Evolutionary conservation across 1,140 invertebrate species (phyloP).

Genomic region (Micrasema minimum): DNA sequence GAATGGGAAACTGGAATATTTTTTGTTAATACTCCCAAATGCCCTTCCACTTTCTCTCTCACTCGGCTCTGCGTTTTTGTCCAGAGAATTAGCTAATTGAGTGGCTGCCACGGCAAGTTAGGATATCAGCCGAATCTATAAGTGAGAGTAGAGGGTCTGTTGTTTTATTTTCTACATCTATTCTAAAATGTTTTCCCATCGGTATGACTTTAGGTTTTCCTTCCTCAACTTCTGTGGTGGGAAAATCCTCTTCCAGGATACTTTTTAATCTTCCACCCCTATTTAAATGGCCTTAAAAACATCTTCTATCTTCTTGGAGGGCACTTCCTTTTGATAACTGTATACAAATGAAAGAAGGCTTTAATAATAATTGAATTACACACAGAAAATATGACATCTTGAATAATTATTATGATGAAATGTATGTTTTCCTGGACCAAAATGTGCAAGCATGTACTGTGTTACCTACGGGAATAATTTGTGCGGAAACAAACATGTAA

Average conservation of each 20-base stretch:
- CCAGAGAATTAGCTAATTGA: constrained; percentile 65
- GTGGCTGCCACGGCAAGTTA: constrained; percentile 64
- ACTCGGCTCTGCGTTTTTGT: constrained; percentile 57
- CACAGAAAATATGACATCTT: too few species aligned
- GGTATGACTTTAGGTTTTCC: constrained; percentile 48
- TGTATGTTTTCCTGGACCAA: too few species aligned
- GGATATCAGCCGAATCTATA: constrained; percentile 62
- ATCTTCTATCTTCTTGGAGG: constrained; percentile 50
- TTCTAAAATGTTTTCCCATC: constrained; percentile 52
- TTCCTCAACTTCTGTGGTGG: constrained; percentile 12
- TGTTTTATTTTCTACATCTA: constrained; percentile 48
- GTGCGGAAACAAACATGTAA: too few species aligned
- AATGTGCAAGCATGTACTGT: not conserved
- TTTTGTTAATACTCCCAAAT: constrained; percentile 69
- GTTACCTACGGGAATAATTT: too few species aligned
- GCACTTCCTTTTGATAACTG: too few species aligned
- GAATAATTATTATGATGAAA: too few species aligned
- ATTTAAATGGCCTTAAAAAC: constrained; percentile 31
- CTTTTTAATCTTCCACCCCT: constrained; percentile 48
- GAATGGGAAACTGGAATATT: constrained; percentile 59
- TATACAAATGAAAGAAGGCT: too few species aligned
- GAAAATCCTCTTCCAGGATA: constrained; percentile 31
- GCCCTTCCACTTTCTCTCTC: constrained; percentile 69
- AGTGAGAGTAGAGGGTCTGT: constrained; percentile 56
- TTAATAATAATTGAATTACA: too few species aligned